These are phyloP conservation scores for Oreohelix idahoensis DNA, from an alignment of 1,140 invertebrate species.

Conservation along the genomic window DNA sequence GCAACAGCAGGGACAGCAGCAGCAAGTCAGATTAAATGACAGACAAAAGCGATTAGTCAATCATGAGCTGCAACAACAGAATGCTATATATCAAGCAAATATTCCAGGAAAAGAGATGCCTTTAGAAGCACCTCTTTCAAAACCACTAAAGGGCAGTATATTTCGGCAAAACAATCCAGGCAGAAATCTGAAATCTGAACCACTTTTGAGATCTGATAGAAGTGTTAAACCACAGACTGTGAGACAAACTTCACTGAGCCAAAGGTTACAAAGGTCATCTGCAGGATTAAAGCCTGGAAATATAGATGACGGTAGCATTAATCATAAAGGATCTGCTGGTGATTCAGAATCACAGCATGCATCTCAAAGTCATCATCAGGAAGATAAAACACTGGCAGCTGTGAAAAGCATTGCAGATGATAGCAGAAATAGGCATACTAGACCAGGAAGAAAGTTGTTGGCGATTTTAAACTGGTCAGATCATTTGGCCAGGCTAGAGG, in stretches of 20 bases:
- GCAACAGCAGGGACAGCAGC: constrained; percentile 5
- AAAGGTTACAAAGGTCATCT: not conserved
- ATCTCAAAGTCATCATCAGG: not conserved
- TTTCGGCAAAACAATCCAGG: not conserved
- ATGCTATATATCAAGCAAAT: not conserved
- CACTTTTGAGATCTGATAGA: not conserved
- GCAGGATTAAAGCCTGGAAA: not conserved
- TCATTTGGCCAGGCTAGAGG: not conserved
- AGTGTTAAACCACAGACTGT: not conserved
- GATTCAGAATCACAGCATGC: not conserved
- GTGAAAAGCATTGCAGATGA: not conserved
- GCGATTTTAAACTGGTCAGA: constrained; percentile 11
- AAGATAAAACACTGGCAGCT: not conserved
- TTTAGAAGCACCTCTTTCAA: not conserved
- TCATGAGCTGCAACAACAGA: not conserved
- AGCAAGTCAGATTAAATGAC: not conserved
- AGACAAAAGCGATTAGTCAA: not conserved
- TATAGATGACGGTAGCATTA: not conserved
- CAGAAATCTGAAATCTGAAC: not conserved
- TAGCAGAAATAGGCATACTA: not conserved
- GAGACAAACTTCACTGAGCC: not conserved
- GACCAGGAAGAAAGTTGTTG: constrained; percentile 8
- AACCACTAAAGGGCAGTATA: not conserved
- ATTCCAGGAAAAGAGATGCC: not conserved
- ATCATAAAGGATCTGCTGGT: not conserved